A percentile compares a stretch with the other conserved stretches of the same genome.
Conservation (phyloP, 2,888 invertebrate species). For the Lycophotia porphyrea region DNA sequence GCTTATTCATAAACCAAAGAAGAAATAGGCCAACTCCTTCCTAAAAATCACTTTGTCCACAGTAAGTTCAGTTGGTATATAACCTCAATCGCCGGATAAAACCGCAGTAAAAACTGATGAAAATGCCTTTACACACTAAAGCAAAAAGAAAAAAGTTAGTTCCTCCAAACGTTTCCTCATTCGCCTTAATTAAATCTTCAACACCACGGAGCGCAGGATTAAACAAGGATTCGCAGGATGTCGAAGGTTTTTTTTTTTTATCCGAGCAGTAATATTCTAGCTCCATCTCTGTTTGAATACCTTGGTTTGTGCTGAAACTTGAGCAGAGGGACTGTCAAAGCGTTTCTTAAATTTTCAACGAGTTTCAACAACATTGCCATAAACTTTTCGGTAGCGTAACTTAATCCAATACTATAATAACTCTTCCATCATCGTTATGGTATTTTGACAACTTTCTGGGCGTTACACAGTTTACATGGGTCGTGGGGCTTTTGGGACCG, state of each 20-base stretch:
- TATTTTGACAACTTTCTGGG: too few species aligned
- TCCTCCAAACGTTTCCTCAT: constrained; percentile 33
- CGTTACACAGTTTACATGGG: too few species aligned
- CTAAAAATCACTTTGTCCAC: background rate
- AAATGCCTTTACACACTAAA: constrained; percentile 30
- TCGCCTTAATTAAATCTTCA: constrained; percentile 50
- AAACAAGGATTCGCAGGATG: constrained; percentile 38
- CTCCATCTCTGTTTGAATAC: background rate
- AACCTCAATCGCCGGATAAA: background rate
- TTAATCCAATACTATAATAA: too few species aligned
- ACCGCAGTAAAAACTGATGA: constrained; percentile 12
- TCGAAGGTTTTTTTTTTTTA: constrained; percentile 29
- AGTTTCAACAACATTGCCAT: too few species aligned
- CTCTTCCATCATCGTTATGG: too few species aligned
- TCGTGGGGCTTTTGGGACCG: too few species aligned
- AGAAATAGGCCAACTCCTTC: background rate
- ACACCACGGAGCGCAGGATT: constrained; percentile 36
- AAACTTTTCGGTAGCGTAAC: too few species aligned
- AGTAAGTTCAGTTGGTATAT: background rate
- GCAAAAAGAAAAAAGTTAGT: constrained; percentile 16
- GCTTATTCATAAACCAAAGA: background rate
- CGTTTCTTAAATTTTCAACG: background rate
- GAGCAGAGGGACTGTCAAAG: background rate
- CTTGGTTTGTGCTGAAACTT: background rate
- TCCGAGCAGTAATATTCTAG: constrained; percentile 12